Evolutionary conservation across 2,113 vertebrate species (phyloP).

Genomic region (Pedetes capensis): DNA sequence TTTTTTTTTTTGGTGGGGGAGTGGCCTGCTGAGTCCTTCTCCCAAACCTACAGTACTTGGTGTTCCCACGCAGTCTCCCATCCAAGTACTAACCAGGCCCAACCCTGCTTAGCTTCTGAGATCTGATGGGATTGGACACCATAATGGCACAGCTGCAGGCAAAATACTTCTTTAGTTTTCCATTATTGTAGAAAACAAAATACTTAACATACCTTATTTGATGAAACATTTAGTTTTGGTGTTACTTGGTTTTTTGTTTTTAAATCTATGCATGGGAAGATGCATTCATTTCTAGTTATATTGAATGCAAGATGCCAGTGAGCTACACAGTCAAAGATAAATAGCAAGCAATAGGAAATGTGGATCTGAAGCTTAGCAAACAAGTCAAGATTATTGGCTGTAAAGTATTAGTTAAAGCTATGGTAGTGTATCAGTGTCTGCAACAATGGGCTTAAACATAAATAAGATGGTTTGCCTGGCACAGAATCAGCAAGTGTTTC

Average conservation of each 20-base stretch:
- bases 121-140: no score
- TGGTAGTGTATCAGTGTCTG: background rate
- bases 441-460: no score
- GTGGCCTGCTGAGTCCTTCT: no score
- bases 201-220: constrained; percentile 67
- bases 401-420: background rate
- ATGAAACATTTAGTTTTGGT: constrained; percentile 62
- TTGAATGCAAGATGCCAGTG: background rate
- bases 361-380: background rate
- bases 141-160: no score
- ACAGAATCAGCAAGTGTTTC: no score
- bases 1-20: no score
- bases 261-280: constrained; percentile 64
- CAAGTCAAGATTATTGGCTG: background rate
- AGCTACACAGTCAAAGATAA: background rate
- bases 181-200: constrained; percentile 67
- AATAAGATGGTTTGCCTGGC: no score
- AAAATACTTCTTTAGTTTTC: constrained; percentile 67
- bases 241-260: constrained; percentile 74
- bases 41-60: no score
- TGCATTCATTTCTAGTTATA: constrained; percentile 59
- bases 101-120: no score
- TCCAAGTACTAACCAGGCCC: no score
- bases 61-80: no score
- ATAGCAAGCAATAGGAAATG: background rate